These are phyloP conservation scores for Magallana ariakensis DNA, from an alignment of 1,140 invertebrate genomes.

Conservation along the genomic window DNA sequence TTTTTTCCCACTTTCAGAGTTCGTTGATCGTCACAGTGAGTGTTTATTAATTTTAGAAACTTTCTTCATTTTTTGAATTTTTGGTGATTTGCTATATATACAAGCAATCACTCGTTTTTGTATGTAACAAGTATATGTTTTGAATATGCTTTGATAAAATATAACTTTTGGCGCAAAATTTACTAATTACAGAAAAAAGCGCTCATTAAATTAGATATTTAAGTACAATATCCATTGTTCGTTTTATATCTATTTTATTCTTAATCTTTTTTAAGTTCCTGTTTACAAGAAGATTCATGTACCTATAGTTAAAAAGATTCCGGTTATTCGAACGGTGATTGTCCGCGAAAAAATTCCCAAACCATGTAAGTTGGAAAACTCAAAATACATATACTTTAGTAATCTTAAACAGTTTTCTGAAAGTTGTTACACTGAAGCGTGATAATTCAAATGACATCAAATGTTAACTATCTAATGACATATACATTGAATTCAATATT, in stretches of 20 bases:
- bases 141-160: too few relatives aligned
- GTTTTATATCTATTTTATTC: background rate
- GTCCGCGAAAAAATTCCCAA: conserved; percentile 18
- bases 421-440: too few relatives aligned
- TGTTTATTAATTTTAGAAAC: background rate
- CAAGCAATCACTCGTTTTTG: too few relatives aligned
- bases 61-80: background rate
- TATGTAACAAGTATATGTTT: too few relatives aligned
- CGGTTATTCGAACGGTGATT: background rate
- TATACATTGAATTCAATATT: background rate
- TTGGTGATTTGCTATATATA: background rate
- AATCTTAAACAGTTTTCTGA: too few relatives aligned
- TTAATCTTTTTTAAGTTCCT: background rate
- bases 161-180: too few relatives aligned
- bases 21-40: conserved; percentile 14
- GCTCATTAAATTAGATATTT: too few relatives aligned
- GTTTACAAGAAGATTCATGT: conserved; percentile 14
- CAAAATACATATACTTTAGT: too few relatives aligned
- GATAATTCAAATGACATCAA: background rate
- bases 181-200: background rate
- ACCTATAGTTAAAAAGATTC: conserved; percentile 8
- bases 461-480: background rate
- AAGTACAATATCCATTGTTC: too few relatives aligned
- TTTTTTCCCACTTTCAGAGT: background rate
- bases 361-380: background rate